phyloP scores from a whole-genome alignment of 2,797 vertebrate genomes.

The Fistularia commersonii region DNA sequence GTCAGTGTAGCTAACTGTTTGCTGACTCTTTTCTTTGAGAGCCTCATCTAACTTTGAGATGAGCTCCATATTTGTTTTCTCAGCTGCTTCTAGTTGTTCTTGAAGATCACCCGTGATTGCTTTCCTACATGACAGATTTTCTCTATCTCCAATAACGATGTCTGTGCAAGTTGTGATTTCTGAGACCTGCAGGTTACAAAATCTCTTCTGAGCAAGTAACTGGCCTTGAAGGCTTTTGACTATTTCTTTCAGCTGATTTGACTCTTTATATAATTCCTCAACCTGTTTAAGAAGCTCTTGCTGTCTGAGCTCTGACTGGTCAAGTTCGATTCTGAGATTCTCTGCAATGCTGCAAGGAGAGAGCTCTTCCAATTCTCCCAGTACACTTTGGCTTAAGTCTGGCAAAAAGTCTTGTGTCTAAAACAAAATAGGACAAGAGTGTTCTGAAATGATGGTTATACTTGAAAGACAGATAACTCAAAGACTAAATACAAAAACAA shows the following conservation, averaged over 20 bases:
- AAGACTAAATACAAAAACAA: too few species aligned
- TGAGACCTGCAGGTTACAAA: slow-evolving; percentile 44
- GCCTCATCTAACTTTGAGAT: slow-evolving; percentile 64
- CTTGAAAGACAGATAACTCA: too few species aligned
- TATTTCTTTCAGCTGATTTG: slow-evolving; percentile 64
- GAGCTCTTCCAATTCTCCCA: slow-evolving; percentile 77
- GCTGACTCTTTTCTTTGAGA: slow-evolving; percentile 68
- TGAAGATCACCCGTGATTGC: slow-evolving; percentile 59
- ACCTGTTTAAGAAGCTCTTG: slow-evolving; percentile 76
- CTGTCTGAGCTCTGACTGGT: slow-evolving; percentile 85
- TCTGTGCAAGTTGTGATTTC: slow-evolving; percentile 32
- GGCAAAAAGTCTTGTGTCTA: slow-evolving; percentile 79
- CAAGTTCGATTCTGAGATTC: slow-evolving; percentile 86
- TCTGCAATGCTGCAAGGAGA: slow-evolving; percentile 77
- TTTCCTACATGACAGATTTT: slow-evolving; percentile 55
- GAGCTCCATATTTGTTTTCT: slow-evolving; percentile 76
- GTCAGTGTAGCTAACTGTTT: slow-evolving; percentile 63
- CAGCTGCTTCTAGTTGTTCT: slow-evolving; percentile 60
- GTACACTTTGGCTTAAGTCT: slow-evolving; percentile 77
- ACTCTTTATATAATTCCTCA: slow-evolving; percentile 54
- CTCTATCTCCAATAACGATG: slow-evolving; percentile 6
- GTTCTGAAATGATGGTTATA: slow-evolving; percentile 1
- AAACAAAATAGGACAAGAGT: slow-evolving; percentile 8
- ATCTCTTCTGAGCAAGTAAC: slow-evolving; percentile 60
- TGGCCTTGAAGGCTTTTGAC: slow-evolving; percentile 78